Conservation (phyloP, 2,797 vertebrate genomes). For the Pseudochirops corinnae region DNA sequence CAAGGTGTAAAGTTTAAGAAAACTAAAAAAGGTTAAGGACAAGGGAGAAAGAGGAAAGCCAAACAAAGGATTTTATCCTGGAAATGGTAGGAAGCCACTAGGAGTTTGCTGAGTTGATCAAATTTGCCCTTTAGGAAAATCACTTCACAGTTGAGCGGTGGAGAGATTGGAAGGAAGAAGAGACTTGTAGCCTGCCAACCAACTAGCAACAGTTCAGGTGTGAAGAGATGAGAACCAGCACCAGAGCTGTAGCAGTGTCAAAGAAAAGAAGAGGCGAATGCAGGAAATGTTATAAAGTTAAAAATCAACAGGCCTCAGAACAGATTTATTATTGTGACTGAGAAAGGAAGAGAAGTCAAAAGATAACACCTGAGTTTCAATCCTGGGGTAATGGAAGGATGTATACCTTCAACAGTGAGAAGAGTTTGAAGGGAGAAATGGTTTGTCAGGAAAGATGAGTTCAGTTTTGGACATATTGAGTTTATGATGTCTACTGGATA, state of each 20-base stretch:
- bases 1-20: neutral
- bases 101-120: no score
- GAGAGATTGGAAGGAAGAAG: no score
- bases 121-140: no score
- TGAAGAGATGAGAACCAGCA: neutral
- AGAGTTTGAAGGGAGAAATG: neutral
- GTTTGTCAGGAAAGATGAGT: neutral
- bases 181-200: no score
- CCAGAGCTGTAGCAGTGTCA: neutral
- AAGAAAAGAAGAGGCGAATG: neutral
- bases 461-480: neutral
- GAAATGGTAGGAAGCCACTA: neutral
- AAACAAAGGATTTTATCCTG: neutral
- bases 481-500: neutral
- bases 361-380: no score
- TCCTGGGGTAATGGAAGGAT: no score
- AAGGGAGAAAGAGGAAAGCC: neutral
- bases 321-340: neutral
- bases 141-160: no score
- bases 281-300: neutral
- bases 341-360: no score
- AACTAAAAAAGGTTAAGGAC: neutral
- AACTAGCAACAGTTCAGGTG: neutral
- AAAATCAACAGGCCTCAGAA: neutral
- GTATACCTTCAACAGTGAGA: neutral